Conservation (phyloP, 2,888 invertebrate genomes). For the Cheilosia variabilis region DNA sequence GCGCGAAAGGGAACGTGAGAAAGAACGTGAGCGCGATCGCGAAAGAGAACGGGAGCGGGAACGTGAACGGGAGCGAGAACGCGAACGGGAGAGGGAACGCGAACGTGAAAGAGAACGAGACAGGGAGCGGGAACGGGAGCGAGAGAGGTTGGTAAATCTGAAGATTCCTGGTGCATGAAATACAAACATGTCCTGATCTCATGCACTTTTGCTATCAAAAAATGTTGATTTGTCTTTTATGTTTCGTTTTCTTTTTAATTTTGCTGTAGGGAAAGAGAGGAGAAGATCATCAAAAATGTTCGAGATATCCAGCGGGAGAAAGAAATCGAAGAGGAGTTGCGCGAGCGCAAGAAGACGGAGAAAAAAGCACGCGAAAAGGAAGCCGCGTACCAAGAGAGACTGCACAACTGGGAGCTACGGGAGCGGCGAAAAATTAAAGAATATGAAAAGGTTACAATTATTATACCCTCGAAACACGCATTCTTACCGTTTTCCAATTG, state of each 20-base stretch:
- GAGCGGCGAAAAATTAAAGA: conserved; percentile 96
- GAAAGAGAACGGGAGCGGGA: conserved; percentile 86
- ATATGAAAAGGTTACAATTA: conserved; percentile 87
- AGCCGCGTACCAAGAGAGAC: conserved; percentile 96
- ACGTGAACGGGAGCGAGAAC: conserved; percentile 85
- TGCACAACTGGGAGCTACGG: conserved; percentile 92
- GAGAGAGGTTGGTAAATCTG: conserved; percentile 48
- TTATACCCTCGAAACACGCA: not conserved
- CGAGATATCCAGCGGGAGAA: conserved; percentile 89
- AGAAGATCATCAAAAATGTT: conserved; percentile 85
- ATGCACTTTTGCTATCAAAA: not conserved
- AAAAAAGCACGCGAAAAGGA: conserved; percentile 97
- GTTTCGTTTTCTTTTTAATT: not conserved
- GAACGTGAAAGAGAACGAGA: conserved; percentile 84
- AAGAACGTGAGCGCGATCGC: conserved; percentile 84
- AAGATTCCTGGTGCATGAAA: not conserved
- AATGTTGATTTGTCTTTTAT: not conserved
- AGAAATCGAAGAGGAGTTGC: conserved; percentile 95
- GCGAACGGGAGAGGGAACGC: conserved; percentile 84
- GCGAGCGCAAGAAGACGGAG: conserved; percentile 95
- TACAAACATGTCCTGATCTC: not conserved
- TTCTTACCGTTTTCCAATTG: conserved; percentile 27
- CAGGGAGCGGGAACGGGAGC: conserved; percentile 79
- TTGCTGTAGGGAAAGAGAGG: conserved; percentile 82
- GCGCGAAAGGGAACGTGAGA: conserved; percentile 85